Percentiles rank a stretch among this genome's conserved stretches.
These are phyloP conservation scores for Aegotheles bennettii DNA, from an alignment of 2,113 vertebrate genomes.

Conservation along the genomic window DNA sequence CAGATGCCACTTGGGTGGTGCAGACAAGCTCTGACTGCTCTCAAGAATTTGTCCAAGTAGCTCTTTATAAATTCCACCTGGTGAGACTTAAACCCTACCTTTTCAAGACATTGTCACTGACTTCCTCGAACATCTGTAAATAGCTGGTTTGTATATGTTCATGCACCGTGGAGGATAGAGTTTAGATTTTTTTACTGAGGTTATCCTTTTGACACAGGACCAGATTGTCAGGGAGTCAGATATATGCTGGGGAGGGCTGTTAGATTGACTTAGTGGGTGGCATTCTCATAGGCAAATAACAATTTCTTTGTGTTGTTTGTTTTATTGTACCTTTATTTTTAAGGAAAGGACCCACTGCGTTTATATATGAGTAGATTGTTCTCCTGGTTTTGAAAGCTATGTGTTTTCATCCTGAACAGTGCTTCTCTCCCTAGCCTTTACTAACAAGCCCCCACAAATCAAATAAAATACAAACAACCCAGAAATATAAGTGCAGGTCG, in stretches of 20 bases:
- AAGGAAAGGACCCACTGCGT: background rate
- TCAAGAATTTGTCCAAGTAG: slow-evolving; percentile 19
- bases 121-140: slow-evolving; percentile 46
- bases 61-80: slow-evolving; percentile 59
- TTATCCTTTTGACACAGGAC: slow-evolving; percentile 41
- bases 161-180: slow-evolving; percentile 59
- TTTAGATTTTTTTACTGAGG: slow-evolving; percentile 38
- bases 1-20: slow-evolving; percentile 46
- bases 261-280: slow-evolving; percentile 55
- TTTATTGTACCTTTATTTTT: slow-evolving; percentile 21
- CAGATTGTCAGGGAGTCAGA: slow-evolving; percentile 5
- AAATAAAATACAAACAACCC: background rate
- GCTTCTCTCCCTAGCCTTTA: background rate
- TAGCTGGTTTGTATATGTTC: slow-evolving; percentile 50
- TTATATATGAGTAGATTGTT: slow-evolving; percentile 5
- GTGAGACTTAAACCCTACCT: background rate
- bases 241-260: background rate
- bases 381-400: background rate
- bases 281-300: background rate
- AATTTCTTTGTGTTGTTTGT: slow-evolving; percentile 54
- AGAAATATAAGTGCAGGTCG: background rate
- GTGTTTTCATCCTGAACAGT: background rate
- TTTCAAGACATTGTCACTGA: slow-evolving; percentile 44
- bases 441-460: background rate
- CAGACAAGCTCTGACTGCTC: background rate